Base-by-base conservation (phyloP, 2,113 vertebrate genomes). In the Campylomormyrus numenius region DNA sequence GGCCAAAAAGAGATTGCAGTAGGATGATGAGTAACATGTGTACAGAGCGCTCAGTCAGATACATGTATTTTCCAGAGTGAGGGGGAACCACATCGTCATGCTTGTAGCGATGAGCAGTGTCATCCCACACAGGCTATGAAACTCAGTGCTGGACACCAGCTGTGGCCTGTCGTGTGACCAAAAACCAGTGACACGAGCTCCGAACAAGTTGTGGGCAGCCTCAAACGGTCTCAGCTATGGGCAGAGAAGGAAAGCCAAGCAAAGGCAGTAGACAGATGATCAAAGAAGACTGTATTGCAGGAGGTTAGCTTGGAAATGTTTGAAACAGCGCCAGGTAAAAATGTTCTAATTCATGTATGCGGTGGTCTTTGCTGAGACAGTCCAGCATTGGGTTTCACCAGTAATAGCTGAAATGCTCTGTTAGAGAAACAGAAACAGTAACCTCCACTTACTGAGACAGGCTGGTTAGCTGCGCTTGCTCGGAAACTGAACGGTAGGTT, bases 401-500 rank as follows among this genome's bases (percentile, higher is more conserved):
- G 80, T 89, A 89, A 85, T 85, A 56, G 50, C 19, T 85, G 35
- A 85, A 85, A 89, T 62, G 35, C 35, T 42, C 27, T 58, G 19
- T 53, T 17, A 42, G 17, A 89, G 49, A 19, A 84, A 56, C 11
- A 84, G 70, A 48, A 80, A 46, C 42, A 46, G 50, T 46, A 89
- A 62, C 39, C n/a, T 89, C 52, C 77, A 89, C 80, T 85, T 45
- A 58, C 45, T 48, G 74, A 66, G 89, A 49, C 8, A 52, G 74
- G 21, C 77, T 84, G 21, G 21, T 21, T n/a, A 50, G 31, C n/a
- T 39, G 70, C 31, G 10, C 53, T 49, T 49, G 52, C 53, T 90
- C 31, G 52, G 56, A 90, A 87, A 35, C 42, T 31, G 53, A 90
- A 90, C 85, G 53, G 85, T 53, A 90, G 24, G 77, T 88, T 88